Percentiles rank a stretch among this genome's conserved stretches.
phyloP scores from a whole-genome alignment of 2,888 invertebrate species.

The Brachyptera putata region DNA sequence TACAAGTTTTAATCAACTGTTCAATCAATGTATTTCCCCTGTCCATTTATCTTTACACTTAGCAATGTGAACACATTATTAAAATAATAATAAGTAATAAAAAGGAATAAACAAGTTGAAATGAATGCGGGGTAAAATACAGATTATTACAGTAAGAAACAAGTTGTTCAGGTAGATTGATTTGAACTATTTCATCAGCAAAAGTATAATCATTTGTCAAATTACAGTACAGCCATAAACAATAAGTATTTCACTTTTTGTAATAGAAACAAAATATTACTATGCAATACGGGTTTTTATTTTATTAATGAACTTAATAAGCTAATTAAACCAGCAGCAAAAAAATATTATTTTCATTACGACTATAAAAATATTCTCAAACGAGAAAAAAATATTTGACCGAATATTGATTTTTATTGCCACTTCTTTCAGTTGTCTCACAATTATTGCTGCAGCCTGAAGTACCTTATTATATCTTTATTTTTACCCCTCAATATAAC shows the following conservation, averaged over 20 bases:
- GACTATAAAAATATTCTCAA: no score
- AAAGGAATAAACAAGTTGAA: not conserved
- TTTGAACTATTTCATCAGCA: not conserved
- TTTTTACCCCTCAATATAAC: not conserved
- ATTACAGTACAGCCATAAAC: no score
- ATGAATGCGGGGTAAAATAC: not conserved
- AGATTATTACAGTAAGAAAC: not conserved
- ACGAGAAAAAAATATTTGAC: no score
- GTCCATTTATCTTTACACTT: conserved; percentile 18
- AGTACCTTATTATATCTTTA: not conserved
- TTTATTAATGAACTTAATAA: not conserved
- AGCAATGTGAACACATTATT: conserved; percentile 23
- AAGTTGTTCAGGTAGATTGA: not conserved
- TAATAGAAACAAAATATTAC: no score
- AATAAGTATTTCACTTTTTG: no score
- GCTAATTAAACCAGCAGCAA: no score
- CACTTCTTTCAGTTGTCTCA: not conserved
- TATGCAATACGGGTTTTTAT: not conserved
- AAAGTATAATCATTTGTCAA: not conserved
- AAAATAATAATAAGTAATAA: conserved; percentile 7
- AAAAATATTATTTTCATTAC: no score
- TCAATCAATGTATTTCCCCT: conserved; percentile 1
- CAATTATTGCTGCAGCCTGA: conserved; percentile 14
- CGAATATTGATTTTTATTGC: conserved; percentile 7
- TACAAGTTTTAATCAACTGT: conserved; percentile 18